Conservation (phyloP, 1,140 invertebrate species). For the Saxidomus purpurata region DNA sequence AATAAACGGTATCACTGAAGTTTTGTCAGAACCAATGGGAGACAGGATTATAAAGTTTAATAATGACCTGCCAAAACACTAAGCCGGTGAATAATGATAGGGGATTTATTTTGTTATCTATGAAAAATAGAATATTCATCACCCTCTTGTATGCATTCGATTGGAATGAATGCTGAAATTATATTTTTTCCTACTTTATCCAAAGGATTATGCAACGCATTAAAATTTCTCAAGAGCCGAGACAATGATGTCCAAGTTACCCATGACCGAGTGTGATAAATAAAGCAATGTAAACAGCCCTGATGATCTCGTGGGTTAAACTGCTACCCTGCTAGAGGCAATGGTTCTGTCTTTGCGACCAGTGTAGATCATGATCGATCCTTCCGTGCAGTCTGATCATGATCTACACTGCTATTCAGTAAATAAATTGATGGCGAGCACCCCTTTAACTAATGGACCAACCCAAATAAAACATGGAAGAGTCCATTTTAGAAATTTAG, state of each 20-base stretch:
- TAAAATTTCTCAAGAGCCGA: neutral
- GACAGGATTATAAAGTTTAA: conserved; percentile 58
- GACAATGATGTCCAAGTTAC: too few species aligned
- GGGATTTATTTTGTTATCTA: conserved; percentile 53
- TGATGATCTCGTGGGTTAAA: too few species aligned
- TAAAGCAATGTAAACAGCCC: too few species aligned
- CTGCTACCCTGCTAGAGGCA: too few species aligned
- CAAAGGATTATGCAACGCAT: conserved; percentile 19
- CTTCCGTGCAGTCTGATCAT: too few species aligned
- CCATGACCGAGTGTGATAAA: too few species aligned
- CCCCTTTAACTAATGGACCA: too few species aligned
- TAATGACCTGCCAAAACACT: conserved; percentile 66
- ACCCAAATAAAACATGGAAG: too few species aligned
- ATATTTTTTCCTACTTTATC: conserved; percentile 3
- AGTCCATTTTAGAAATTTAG: neutral
- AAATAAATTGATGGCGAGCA: too few species aligned
- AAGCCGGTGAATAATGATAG: conserved; percentile 59
- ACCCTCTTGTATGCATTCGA: conserved; percentile 17
- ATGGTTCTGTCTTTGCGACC: too few species aligned
- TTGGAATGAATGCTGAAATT: conserved; percentile 26
- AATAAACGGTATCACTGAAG: conserved; percentile 48
- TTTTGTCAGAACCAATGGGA: conserved; percentile 35
- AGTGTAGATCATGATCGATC: too few species aligned
- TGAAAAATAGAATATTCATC: conserved; percentile 57
- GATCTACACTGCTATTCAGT: too few species aligned